Base-by-base conservation (phyloP, 2,113 vertebrate genomes). In the Mobula birostris region DNA sequence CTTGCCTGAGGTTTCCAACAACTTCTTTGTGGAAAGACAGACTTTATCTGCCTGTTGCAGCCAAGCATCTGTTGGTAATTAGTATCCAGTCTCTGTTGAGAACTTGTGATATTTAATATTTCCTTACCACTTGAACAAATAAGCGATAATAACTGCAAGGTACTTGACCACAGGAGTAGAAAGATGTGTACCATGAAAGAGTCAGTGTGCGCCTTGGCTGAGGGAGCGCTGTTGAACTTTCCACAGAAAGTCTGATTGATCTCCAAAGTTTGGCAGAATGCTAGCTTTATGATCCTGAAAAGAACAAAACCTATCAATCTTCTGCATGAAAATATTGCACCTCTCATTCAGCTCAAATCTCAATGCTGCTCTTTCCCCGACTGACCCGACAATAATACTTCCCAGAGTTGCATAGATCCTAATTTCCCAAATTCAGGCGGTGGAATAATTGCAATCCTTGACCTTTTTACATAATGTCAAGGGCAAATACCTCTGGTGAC, bases 51-150 rank as follows among this genome's bases (percentile, higher is more conserved):
- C 96, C 95, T 95, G 94, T 95, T 96, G 95, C 96, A 97, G 96
- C 96, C 96, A 97, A 96, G 97, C 98, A 99, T 98, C 97, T 99
- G 98, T 97, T 97, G 97, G 98, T 98, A 97, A 98, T 99, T 98
- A 98, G 96, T 97, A 96, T 97, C 96, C 96, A 95, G 97, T 98
- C 98, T 98, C 97, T 96, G 96, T 96, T 97, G 97, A 98, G 98
- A 98, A 97, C 95, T 96, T 97, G 97, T 98, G 98, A 98, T 98
- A 99, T 98, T 98, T 98, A 98, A 99, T 99, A 99, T 99, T 99
- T 99, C 98, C 98, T 98, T 96, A 97, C 96, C 98, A 98, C 98
- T 98, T 99, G 98, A 98, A 98, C 97, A 99, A 99, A 99, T 98
- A 99, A 97, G 96, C 66, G 95, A 96, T 97, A 98, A 98, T 98